Percentiles rank a stretch among this genome's conserved stretches.
phyloP scores from a whole-genome alignment of 2,888 invertebrate genomes.

The Drosophila phalerata region DNA sequence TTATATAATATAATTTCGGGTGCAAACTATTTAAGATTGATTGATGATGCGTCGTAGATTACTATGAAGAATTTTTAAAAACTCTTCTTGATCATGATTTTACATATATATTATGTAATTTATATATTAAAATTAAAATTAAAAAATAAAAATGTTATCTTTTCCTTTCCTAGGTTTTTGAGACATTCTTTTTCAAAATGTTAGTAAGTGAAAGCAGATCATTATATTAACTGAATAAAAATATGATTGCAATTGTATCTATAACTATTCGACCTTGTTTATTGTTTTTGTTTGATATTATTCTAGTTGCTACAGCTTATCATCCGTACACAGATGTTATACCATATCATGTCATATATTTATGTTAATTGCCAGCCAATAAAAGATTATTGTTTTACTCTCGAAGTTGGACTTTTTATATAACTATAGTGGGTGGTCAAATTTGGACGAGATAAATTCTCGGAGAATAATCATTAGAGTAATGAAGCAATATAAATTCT shows the following conservation, averaged over 20 bases:
- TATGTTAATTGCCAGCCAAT: background rate
- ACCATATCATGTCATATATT: background rate
- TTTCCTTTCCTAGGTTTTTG: too few relatives aligned
- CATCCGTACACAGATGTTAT: background rate
- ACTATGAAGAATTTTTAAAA: background rate
- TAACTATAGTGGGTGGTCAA: background rate
- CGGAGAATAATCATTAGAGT: background rate
- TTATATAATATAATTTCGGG: slow-evolving; percentile 23
- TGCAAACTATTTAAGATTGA: slow-evolving; percentile 41
- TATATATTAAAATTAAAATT: too few relatives aligned
- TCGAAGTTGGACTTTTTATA: background rate
- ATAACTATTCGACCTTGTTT: background rate
- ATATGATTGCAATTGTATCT: too few relatives aligned
- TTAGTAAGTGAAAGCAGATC: too few relatives aligned
- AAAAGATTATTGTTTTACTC: background rate
- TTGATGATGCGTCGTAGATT: slow-evolving; percentile 28
- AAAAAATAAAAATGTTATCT: too few relatives aligned
- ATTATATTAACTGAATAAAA: too few relatives aligned
- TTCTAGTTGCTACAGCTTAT: background rate
- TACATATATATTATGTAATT: too few relatives aligned
- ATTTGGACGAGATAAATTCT: background rate
- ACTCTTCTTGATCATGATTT: too few relatives aligned
- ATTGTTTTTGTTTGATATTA: too few relatives aligned
- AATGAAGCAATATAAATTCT: slow-evolving; percentile 38
- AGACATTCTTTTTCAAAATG: too few relatives aligned